phyloP scores from a whole-genome alignment of 1,140 invertebrate species.

The Drosophila mayri region DNA sequence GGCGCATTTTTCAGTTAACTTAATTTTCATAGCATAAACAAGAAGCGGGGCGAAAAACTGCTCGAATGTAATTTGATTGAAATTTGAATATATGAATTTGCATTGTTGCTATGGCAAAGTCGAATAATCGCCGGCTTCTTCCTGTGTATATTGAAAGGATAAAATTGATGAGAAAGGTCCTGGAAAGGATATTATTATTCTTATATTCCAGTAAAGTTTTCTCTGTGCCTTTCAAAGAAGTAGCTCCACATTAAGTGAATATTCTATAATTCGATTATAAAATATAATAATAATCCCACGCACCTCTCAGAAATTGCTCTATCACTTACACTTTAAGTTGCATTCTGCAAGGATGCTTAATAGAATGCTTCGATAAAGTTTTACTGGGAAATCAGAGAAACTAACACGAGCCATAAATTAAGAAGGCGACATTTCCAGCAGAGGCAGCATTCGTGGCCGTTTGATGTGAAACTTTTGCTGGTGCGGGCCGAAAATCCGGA shows the following conservation, averaged over 20 bases:
- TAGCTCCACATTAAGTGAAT: too few relatives aligned
- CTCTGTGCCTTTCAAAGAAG: too few relatives aligned
- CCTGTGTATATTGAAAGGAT: not conserved
- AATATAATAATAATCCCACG: too few relatives aligned
- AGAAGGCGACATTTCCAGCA: conserved; percentile 69
- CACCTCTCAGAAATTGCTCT: conserved; percentile 2
- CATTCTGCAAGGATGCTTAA: conserved; percentile 14
- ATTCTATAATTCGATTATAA: too few relatives aligned
- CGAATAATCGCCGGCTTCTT: conserved; percentile 30
- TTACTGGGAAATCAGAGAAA: conserved; percentile 71
- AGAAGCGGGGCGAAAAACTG: conserved; percentile 21
- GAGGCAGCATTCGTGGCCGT: conserved; percentile 13
- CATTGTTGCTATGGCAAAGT: conserved; percentile 11
- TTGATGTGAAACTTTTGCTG: conserved; percentile 55
- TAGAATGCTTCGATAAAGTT: conserved; percentile 64
- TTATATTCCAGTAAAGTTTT: too few relatives aligned
- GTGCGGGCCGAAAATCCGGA: conserved; percentile 44
- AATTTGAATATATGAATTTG: conserved; percentile 48
- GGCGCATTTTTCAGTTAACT: conserved; percentile 47
- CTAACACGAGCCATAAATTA: conserved; percentile 80
- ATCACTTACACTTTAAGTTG: conserved; percentile 45
- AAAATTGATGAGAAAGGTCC: not conserved
- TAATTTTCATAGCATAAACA: conserved; percentile 67
- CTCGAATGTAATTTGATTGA: conserved; percentile 39
- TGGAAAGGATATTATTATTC: not conserved